phyloP scores from a whole-genome alignment of 1,140 invertebrate genomes.

The Bombus turneri region DNA sequence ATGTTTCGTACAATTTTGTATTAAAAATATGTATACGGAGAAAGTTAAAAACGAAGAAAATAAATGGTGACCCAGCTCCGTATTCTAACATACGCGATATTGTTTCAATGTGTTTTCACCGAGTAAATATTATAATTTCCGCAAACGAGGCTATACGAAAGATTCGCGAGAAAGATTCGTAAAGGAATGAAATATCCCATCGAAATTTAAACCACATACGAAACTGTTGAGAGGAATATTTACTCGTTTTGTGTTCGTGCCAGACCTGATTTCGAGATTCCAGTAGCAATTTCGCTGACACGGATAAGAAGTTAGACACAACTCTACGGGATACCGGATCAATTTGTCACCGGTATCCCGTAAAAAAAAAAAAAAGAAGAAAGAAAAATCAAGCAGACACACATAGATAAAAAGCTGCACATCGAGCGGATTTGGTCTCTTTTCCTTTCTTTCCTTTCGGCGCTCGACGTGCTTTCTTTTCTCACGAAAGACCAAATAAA shows the following conservation, averaged over 20 bases:
- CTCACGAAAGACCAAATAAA: background rate
- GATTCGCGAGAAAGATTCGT: background rate
- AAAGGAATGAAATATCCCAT: background rate
- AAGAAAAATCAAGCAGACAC: constrained; percentile 18
- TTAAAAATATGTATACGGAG: too few species aligned
- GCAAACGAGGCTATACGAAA: background rate
- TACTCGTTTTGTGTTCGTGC: constrained; percentile 38
- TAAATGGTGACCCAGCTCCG: constrained; percentile 3
- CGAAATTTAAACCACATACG: background rate
- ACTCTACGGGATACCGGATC: constrained; percentile 9
- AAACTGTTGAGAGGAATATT: constrained; percentile 24
- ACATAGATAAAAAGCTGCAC: constrained; percentile 39
- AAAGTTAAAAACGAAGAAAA: background rate
- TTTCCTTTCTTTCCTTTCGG: background rate
- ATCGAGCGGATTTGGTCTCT: constrained; percentile 31
- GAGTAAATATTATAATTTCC: constrained; percentile 28
- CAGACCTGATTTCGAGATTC: constrained; percentile 35
- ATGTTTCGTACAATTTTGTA: background rate
- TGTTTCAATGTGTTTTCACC: background rate
- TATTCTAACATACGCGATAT: background rate
- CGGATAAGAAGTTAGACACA: constrained; percentile 23
- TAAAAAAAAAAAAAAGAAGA: constrained; percentile 32
- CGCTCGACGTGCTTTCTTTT: constrained; percentile 41
- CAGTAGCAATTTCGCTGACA: constrained; percentile 24
- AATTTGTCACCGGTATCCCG: constrained; percentile 24